Percentiles rank a stretch among this genome's conserved stretches.
These are phyloP conservation scores for Emys orbicularis DNA, from an alignment of 2,797 vertebrate species.

Conservation along the genomic window DNA sequence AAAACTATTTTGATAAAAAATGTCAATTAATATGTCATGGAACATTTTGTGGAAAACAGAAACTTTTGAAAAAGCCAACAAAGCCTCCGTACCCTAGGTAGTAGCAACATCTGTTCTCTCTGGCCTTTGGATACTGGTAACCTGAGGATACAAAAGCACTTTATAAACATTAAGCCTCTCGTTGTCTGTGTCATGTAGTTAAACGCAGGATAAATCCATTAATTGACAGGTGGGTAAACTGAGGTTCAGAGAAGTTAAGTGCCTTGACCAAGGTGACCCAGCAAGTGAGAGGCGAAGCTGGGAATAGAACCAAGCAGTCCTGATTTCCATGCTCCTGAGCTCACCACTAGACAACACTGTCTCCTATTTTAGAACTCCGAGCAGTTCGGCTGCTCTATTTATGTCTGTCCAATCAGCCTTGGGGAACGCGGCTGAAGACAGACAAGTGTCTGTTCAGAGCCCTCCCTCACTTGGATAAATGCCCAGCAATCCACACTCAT, in stretches of 20 bases:
- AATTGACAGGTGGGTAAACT: neutral
- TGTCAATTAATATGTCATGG: neutral
- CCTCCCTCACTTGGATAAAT: neutral
- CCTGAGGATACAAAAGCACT: neutral
- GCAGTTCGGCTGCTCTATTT: neutral
- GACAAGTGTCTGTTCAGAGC: no score
- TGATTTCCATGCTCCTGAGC: neutral
- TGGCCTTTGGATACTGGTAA: neutral
- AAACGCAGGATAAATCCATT: neutral
- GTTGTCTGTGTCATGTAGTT: neutral
- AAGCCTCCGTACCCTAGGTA: neutral
- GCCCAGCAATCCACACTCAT: neutral
- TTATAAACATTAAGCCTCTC: neutral
- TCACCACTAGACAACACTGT: neutral
- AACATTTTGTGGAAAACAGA: neutral
- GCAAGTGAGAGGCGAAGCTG: neutral
- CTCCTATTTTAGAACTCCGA: no score
- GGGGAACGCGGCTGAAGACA: neutral
- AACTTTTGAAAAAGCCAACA: neutral
- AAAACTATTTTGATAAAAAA: neutral
- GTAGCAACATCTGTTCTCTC: neutral
- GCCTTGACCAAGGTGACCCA: neutral
- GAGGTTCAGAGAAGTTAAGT: neutral
- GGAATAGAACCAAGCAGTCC: neutral
- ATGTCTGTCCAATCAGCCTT: neutral